A percentile compares a stretch with the other conserved stretches of the same genome.
Evolutionary conservation across 2,888 invertebrate genomes (phyloP).

Genomic region (Balanococcus diminutus): DNA sequence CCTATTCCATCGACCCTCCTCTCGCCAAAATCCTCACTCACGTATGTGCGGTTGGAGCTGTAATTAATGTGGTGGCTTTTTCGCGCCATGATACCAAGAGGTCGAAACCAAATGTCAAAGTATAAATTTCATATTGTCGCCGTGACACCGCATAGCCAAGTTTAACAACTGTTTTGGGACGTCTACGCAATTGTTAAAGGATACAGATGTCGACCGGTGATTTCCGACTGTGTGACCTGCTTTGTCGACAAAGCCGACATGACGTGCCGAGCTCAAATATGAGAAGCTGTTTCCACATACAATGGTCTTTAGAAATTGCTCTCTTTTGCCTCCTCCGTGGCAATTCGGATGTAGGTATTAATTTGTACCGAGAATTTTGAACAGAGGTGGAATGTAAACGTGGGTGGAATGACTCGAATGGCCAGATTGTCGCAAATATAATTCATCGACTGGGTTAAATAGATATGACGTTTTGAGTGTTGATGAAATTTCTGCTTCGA

Average conservation of each 20-base stretch:
- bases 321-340: background rate
- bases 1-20: background rate
- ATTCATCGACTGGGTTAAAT: background rate
- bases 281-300: background rate
- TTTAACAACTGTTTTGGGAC: constrained; percentile 23
- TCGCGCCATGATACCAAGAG: background rate
- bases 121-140: background rate
- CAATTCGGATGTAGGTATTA: background rate
- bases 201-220: background rate
- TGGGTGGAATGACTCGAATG: background rate
- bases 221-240: background rate
- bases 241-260: too few relatives aligned
- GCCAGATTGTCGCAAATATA: background rate
- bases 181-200: background rate
- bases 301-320: background rate
- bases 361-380: background rate
- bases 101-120: background rate
- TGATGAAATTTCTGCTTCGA: too few relatives aligned
- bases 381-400: background rate
- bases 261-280: constrained; percentile 7
- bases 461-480: background rate
- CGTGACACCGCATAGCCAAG: background rate
- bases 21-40: background rate
- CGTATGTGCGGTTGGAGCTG: background rate
- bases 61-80: background rate